These are phyloP conservation scores for Seira ritae DNA, from an alignment of 2,888 invertebrate species.

Conservation along the genomic window DNA sequence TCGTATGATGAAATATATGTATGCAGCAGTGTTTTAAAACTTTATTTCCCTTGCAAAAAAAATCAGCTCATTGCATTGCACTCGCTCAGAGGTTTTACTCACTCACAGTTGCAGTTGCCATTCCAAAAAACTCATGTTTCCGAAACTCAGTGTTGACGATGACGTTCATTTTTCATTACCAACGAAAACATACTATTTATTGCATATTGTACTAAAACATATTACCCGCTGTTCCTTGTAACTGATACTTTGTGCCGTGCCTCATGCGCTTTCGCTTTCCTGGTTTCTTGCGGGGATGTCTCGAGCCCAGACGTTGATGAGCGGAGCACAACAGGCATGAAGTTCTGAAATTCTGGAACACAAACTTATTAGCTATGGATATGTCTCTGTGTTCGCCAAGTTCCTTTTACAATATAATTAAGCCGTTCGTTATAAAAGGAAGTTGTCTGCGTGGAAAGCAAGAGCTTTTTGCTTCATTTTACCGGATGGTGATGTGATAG, in stretches of 20 bases:
- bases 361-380: constrained; percentile 57
- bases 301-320: not conserved
- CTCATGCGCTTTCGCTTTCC: not conserved
- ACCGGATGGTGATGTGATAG: too few relatives aligned
- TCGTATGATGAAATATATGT: not conserved
- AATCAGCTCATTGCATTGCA: not conserved
- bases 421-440: too few relatives aligned
- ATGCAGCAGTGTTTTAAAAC: constrained; percentile 5
- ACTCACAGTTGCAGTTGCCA: constrained; percentile 7
- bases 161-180: constrained; percentile 11
- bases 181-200: constrained; percentile 2
- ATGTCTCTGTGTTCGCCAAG: constrained; percentile 20
- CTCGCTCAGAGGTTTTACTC: not conserved
- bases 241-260: not conserved
- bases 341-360: constrained; percentile 43
- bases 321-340: not conserved
- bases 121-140: not conserved
- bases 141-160: not conserved
- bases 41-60: not conserved
- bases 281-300: not conserved
- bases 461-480: too few relatives aligned
- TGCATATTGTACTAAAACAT: not conserved
- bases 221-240: not conserved
- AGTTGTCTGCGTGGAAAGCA: too few relatives aligned
- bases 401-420: too few relatives aligned